phyloP scores from a whole-genome alignment of 2,797 vertebrate genomes.

The Pygocentrus nattereri region DNA sequence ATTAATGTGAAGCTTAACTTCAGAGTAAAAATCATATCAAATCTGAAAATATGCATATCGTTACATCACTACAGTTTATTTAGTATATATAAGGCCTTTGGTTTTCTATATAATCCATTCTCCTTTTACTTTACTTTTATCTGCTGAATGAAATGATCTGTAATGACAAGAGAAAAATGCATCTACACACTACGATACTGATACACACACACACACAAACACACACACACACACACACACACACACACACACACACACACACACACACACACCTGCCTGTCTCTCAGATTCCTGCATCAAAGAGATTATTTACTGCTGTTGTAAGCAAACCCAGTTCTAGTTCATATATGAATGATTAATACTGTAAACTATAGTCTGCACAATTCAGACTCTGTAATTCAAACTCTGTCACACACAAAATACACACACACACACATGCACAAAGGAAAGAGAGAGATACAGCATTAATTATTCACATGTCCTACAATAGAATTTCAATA shows the following conservation, averaged over 20 bases:
- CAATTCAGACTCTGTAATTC: conserved; percentile 70
- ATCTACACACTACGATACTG: neutral
- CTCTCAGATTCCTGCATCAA: conserved; percentile 44
- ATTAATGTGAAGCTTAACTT: too few species aligned
- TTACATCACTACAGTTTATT: too few species aligned
- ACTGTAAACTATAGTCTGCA: conserved; percentile 57
- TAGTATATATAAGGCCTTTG: too few species aligned
- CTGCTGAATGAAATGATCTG: neutral
- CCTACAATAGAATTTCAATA: conserved; percentile 71
- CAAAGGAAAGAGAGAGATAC: conserved; percentile 54
- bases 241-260: conserved; percentile 34
- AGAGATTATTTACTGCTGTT: conserved; percentile 67
- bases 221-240: conserved; percentile 26
- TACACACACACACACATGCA: neutral
- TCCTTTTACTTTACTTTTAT: neutral
- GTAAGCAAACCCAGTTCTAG: conserved; percentile 65
- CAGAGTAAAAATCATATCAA: too few species aligned
- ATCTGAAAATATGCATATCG: too few species aligned
- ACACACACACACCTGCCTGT: conserved; percentile 34
- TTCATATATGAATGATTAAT: conserved; percentile 75
- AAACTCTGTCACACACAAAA: conserved; percentile 57
- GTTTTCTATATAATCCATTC: too few species aligned
- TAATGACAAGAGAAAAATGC: neutral
- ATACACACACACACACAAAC: too few species aligned
- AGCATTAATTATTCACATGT: conserved; percentile 75